These are phyloP conservation scores for Chrysaora quinquecirrha DNA, from an alignment of 30 jellyfish, hydroid and myxozoan genomes.

Conservation along the genomic window DNA sequence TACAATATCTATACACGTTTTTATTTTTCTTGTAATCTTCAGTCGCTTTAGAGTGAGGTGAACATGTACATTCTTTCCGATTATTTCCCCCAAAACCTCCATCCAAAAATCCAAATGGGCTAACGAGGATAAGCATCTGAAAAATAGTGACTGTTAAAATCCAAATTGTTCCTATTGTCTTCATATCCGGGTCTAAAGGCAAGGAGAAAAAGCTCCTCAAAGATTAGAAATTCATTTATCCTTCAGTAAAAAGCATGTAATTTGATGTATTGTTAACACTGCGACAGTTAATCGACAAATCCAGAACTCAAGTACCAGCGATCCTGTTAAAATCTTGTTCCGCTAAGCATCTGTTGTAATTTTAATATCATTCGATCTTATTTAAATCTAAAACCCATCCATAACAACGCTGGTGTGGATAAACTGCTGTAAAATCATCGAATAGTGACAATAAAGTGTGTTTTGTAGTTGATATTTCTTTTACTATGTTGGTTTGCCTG, in stretches of 20 bases:
- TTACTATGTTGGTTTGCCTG: not conserved
- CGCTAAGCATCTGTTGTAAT: conserved; percentile 65
- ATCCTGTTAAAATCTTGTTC: conserved; percentile 62
- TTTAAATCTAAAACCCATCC: conserved; percentile 3
- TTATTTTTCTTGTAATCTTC: conserved; percentile 27
- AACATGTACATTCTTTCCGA: conserved; percentile 28
- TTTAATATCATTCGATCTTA: conserved; percentile 56
- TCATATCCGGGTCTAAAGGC: conserved; percentile 77
- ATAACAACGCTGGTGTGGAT: not conserved
- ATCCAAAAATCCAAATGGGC: conserved; percentile 41
- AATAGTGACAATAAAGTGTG: not conserved
- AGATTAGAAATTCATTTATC: conserved; percentile 42
- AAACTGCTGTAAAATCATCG: not conserved
- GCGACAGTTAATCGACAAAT: conserved; percentile 57
- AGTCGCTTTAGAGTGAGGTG: conserved; percentile 40
- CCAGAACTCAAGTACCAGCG: conserved; percentile 61
- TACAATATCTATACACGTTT: conserved; percentile 42
- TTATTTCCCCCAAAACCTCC: conserved; percentile 12
- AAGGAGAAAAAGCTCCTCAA: conserved; percentile 23
- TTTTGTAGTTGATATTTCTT: not conserved
- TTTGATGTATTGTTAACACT: conserved; percentile 65
- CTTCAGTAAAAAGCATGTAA: conserved; percentile 23
- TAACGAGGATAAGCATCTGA: conserved; percentile 52
- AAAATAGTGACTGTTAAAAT: conserved; percentile 47
- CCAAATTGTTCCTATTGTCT: conserved; percentile 66